These are phyloP conservation scores for Procambarus virginalis DNA, from an alignment of 1,140 invertebrate genomes.

Conservation along the genomic window DNA sequence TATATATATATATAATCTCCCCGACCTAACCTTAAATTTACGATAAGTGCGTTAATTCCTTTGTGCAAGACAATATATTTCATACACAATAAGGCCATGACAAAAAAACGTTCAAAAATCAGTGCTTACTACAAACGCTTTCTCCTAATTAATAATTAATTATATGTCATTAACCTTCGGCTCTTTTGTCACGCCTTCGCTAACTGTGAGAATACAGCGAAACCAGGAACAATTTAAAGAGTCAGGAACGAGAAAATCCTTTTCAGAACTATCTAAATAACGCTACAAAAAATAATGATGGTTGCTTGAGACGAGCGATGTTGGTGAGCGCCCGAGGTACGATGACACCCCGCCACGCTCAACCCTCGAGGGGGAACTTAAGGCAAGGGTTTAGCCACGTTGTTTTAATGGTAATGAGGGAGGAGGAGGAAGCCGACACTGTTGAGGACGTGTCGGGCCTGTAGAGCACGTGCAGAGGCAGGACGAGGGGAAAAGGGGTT, in stretches of 20 bases:
- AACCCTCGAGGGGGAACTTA: too few species aligned
- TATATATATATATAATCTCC: too few species aligned
- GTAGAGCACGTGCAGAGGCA: neutral
- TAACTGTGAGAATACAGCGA: neutral
- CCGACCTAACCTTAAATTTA: too few species aligned
- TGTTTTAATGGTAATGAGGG: neutral
- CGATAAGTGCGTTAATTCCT: too few species aligned
- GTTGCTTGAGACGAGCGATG: too few species aligned
- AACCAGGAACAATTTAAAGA: neutral
- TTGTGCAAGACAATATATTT: neutral
- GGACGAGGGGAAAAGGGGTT: neutral
- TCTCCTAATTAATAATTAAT: neutral
- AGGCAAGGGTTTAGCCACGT: neutral
- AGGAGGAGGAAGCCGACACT: neutral
- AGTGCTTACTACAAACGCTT: neutral
- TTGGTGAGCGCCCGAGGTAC: too few species aligned
- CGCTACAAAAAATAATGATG: too few species aligned
- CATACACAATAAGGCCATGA: neutral
- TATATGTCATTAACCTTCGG: neutral
- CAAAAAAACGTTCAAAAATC: neutral
- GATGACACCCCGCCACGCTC: too few species aligned
- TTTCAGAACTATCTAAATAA: too few species aligned
- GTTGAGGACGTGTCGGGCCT: neutral
- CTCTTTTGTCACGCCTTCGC: neutral
- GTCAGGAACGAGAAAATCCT: too few species aligned